Percentiles rank a stretch among this genome's conserved stretches.
phyloP scores from a whole-genome alignment of 2,113 vertebrate genomes.

The Romanogobio albipinnatus region DNA sequence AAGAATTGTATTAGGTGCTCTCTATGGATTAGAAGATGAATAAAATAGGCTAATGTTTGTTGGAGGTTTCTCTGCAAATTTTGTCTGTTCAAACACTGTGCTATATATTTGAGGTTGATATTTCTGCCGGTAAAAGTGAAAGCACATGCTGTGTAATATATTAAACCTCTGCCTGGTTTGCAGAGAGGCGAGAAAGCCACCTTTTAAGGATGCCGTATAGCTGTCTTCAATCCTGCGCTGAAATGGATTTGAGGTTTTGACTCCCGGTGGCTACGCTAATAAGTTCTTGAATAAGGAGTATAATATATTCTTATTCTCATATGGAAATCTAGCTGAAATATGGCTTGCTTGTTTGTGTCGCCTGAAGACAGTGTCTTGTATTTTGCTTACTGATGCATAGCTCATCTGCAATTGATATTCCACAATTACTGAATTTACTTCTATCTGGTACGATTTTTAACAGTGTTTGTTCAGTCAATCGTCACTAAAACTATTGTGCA shows the following conservation, averaged over 20 bases:
- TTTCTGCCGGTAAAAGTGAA: conserved; percentile 38
- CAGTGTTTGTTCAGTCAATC: not conserved
- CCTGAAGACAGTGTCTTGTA: not conserved
- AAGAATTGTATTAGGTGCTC: conserved; percentile 15
- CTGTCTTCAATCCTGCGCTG: not conserved
- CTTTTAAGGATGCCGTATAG: conserved; percentile 5
- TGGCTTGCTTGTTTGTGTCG: conserved; percentile 21
- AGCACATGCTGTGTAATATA: conserved; percentile 27
- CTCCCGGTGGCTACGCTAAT: conserved; percentile 32
- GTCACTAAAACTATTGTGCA: not conserved
- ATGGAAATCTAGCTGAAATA: conserved; percentile 31
- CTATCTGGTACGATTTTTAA: not conserved
- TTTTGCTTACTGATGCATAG: conserved; percentile 23
- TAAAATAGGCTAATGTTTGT: conserved; percentile 26
- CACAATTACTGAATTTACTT: not conserved
- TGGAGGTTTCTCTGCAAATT: conserved; percentile 16
- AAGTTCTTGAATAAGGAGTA: not conserved
- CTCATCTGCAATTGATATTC: not conserved
- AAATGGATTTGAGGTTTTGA: conserved; percentile 21
- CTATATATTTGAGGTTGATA: conserved; percentile 49
- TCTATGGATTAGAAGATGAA: conserved; percentile 1
- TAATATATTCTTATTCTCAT: not conserved
- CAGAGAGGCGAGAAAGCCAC: not conserved
- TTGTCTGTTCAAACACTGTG: conserved; percentile 38
- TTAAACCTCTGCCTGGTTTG: conserved; percentile 31